A percentile compares a stretch with the other conserved stretches of the same genome.
phyloP scores from a whole-genome alignment of 1,140 invertebrate genomes.

The Drosophila suzukii region DNA sequence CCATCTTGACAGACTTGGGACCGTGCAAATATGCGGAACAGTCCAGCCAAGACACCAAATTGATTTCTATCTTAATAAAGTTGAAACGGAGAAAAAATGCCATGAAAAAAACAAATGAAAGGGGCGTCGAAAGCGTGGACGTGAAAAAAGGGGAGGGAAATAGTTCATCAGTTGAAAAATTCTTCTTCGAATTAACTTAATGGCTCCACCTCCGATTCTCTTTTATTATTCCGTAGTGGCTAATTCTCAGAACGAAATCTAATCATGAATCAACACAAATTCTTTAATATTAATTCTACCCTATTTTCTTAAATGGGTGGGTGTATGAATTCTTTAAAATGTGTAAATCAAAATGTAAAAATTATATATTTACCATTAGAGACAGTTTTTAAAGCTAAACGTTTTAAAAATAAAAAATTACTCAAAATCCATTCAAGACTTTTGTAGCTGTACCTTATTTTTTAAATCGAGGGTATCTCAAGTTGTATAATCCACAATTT shows the following conservation, averaged over 20 bases:
- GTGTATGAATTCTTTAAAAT: neutral
- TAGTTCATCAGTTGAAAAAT: conserved; percentile 14
- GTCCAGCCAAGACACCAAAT: conserved; percentile 38
- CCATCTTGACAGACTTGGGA: conserved; percentile 38
- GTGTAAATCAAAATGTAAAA: neutral
- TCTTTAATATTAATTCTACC: neutral
- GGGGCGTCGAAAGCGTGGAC: conserved; percentile 8
- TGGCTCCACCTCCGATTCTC: conserved; percentile 6
- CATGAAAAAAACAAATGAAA: conserved; percentile 18
- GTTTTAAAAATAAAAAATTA: too few species aligned
- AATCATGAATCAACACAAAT: conserved; percentile 36
- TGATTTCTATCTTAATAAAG: conserved; percentile 75
- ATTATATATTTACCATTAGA: too few species aligned
- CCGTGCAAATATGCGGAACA: conserved; percentile 61
- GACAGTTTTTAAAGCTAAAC: too few species aligned
- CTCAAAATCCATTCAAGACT: neutral
- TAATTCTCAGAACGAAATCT: conserved; percentile 48
- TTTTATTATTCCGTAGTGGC: conserved; percentile 4
- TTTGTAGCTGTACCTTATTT: neutral
- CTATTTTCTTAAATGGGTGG: neutral
- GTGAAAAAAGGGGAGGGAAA: conserved; percentile 1
- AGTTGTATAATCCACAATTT: conserved; percentile 10
- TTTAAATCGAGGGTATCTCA: conserved; percentile 3
- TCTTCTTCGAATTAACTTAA: conserved; percentile 22
- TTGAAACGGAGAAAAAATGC: conserved; percentile 27